phyloP scores from a whole-genome alignment of 2,113 vertebrate genomes.

The Alligator mississippiensis region DNA sequence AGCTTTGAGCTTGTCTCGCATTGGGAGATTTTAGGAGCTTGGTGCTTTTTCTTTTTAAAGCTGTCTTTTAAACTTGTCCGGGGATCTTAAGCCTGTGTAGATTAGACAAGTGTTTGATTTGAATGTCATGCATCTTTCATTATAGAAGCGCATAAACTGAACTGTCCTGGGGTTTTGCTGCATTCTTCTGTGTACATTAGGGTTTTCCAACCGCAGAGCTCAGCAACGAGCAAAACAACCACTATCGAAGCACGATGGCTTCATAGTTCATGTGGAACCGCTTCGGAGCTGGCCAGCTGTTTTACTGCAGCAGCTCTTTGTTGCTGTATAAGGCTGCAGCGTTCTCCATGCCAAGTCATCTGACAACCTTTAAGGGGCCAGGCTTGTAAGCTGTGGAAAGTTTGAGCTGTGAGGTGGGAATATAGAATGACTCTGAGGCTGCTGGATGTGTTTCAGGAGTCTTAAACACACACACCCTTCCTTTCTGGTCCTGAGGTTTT shows the following conservation, averaged over 20 bases:
- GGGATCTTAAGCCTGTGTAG: fast-evolving
- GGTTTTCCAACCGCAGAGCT: fast-evolving
- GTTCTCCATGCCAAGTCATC: not conserved
- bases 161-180: not conserved
- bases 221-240: not conserved
- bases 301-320: not conserved
- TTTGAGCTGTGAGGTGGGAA: not conserved
- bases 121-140: not conserved
- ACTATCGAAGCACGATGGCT: fast-evolving
- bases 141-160: not conserved
- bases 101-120: fast-evolving
- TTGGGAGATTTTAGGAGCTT: not conserved
- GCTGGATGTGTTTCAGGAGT: not conserved
- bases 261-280: not conserved
- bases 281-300: not conserved
- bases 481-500: not conserved
- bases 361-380: not conserved
- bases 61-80: not conserved
- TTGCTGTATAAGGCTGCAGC: not conserved
- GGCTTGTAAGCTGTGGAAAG: not conserved
- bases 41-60: not conserved
- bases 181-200: fast-evolving
- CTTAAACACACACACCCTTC: not conserved
- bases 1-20: not conserved
- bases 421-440: not conserved